Percentiles rank a stretch among this genome's conserved stretches.
Evolutionary conservation across 2,113 vertebrate species (phyloP).

Genomic region (Gymnocephalus cernua): DNA sequence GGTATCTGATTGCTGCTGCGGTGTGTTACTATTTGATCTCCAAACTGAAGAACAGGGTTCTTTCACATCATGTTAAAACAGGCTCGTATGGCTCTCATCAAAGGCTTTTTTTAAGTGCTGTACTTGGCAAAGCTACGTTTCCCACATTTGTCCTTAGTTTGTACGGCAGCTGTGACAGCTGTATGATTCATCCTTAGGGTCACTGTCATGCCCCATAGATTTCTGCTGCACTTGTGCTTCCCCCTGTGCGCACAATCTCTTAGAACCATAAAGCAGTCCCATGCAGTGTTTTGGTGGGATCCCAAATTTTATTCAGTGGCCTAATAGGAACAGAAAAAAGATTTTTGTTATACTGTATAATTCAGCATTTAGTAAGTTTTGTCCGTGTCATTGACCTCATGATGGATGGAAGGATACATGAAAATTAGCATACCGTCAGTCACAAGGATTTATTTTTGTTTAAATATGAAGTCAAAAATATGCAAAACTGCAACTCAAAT

Average conservation of each 20-base stretch:
- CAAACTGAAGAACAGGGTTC: slow-evolving; percentile 19
- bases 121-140: slow-evolving; percentile 55
- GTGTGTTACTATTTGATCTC: slow-evolving; percentile 11
- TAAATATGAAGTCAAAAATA: slow-evolving; percentile 2
- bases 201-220: slow-evolving; percentile 43
- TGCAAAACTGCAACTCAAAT: slow-evolving; percentile 1
- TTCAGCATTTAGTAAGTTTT: slow-evolving; percentile 28
- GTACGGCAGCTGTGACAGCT: slow-evolving; percentile 37
- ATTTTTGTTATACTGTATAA: slow-evolving; percentile 8
- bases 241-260: slow-evolving; percentile 6
- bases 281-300: neutral
- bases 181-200: slow-evolving; percentile 51
- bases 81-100: slow-evolving; percentile 22
- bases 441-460: slow-evolving; percentile 29
- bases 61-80: slow-evolving; percentile 38
- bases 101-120: slow-evolving; percentile 30
- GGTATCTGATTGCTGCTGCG: slow-evolving; percentile 11
- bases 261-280: neutral
- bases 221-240: slow-evolving; percentile 44
- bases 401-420: neutral
- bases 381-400: slow-evolving; percentile 11
- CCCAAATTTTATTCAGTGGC: slow-evolving; percentile 5
- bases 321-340: neutral
- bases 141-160: slow-evolving; percentile 56
- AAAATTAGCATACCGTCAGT: slow-evolving; percentile 17